Base-by-base conservation (phyloP, 1,140 invertebrate species). In the Anthonomus grandis region DNA sequence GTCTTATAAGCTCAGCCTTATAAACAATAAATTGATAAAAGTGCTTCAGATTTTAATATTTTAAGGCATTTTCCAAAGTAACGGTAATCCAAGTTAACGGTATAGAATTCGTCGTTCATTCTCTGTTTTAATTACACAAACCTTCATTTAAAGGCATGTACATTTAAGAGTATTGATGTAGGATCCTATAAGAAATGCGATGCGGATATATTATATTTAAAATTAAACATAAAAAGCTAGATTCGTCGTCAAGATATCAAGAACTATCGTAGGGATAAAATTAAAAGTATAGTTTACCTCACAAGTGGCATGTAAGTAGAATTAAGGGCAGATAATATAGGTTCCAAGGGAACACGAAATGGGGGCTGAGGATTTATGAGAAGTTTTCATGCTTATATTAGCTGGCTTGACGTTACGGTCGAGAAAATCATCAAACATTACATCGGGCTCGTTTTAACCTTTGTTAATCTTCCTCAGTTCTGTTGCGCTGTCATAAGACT, bases 271-370 rank as follows among this genome's bases (percentile, higher is more conserved):
- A 17, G 83, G 81, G 56, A 84, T 79, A 70, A 84, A 85, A 10
- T 79, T 70, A 3, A 82, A 82, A 59, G 81, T 77, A 53, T 74
- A 77, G 55, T 78, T 79, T 22, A 79, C 78, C 59, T 79, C 77
- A 2, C 88, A 86, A 13, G 78, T 80, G 0, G 84, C 84, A 64
- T 93, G 90, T 31, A 94, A 76, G 67, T 95, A 95, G 70, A 88
- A 42, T 86, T 82, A 0, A 89, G 80, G 13, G 86, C 83, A 5
- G 84, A 79, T 0, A 87, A 80, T 4, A 91, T 81, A 6, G 89
- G 90, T 4, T 87, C 87, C 8, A 93, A 66, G 0, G 91, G 91
- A 65, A 95, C 93, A 12, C 91, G 91, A 72, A 95, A 94, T 0
- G 89, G 90, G 19, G 90, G 91, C 68, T 93, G 91, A 5, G 87